Evolutionary conservation across 2,113 vertebrate species (phyloP).

Genomic region (Glaucomys volans): DNA sequence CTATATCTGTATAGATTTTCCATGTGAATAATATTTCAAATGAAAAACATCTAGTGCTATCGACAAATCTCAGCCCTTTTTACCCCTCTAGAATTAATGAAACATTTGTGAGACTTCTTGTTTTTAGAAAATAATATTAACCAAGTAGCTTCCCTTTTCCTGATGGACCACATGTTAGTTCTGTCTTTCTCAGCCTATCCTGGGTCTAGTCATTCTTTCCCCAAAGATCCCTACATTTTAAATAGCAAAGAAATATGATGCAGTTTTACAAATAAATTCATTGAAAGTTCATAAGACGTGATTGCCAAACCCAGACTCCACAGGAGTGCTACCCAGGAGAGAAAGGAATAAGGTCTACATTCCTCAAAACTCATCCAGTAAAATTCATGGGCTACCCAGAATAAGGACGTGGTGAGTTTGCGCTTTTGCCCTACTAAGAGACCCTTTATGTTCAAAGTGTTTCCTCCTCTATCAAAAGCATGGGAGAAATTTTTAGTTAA

Average conservation of each 20-base stretch:
- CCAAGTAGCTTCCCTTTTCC: not conserved
- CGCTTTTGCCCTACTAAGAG: not conserved
- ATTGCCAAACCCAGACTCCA: constrained; percentile 56
- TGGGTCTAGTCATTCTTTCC: not conserved
- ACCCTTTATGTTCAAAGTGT: not conserved
- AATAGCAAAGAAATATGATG: constrained; percentile 58
- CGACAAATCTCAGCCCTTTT: constrained; percentile 58
- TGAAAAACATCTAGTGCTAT: constrained; percentile 44
- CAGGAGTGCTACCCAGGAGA: not conserved
- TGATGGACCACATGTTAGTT: not conserved
- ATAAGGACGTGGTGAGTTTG: not conserved
- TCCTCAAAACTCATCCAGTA: constrained; percentile 23
- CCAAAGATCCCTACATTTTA: constrained; percentile 49
- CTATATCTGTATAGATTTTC: constrained; percentile 61
- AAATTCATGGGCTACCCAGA: not conserved
- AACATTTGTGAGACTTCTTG: not conserved
- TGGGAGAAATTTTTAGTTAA: constrained; percentile 35
- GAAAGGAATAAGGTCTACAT: not conserved
- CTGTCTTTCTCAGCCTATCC: not conserved
- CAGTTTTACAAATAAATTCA: constrained; percentile 52
- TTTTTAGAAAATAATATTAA: constrained; percentile 62
- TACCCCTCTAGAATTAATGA: constrained; percentile 59
- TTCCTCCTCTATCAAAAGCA: constrained; percentile 49
- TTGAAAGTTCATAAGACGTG: not conserved
- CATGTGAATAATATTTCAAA: constrained; percentile 59